Evolutionary conservation across 1,140 invertebrate genomes (phyloP).

Genomic region (Hylyphantes graminicola): DNA sequence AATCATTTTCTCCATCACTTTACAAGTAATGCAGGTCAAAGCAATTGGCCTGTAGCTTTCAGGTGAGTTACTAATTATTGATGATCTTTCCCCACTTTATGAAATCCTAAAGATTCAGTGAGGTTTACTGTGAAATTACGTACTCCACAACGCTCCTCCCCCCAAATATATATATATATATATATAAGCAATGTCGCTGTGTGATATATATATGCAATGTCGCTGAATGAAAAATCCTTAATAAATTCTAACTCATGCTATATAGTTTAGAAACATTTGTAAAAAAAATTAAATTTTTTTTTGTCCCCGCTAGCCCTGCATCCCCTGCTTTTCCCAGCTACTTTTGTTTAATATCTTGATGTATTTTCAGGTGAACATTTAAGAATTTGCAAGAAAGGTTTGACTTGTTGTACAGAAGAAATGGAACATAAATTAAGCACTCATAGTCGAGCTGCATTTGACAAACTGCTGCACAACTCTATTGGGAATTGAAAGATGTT

Average conservation of each 20-base stretch:
- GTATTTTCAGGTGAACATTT: constrained; percentile 65
- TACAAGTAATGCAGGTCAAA: no score
- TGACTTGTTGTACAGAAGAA: constrained; percentile 69
- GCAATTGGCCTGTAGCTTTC: no score
- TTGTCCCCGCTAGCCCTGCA: not conserved
- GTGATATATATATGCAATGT: not conserved
- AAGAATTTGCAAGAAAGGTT: constrained; percentile 66
- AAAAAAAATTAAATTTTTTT: not conserved
- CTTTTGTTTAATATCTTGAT: not conserved
- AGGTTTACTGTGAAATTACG: no score
- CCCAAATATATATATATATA: no score
- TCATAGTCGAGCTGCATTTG: constrained; percentile 67
- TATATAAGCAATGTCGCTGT: not conserved
- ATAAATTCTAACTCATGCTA: not conserved
- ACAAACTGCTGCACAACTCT: constrained; percentile 65
- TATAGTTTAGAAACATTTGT: not conserved
- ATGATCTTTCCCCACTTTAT: no score
- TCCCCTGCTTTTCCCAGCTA: not conserved
- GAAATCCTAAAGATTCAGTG: no score
- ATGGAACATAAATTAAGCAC: constrained; percentile 68
- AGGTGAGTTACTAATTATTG: no score
- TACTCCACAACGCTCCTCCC: no score
- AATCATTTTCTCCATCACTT: no score
- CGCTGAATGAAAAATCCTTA: not conserved
- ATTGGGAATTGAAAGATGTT: constrained; percentile 65